A percentile compares a stretch with the other conserved stretches of the same genome.
These are phyloP conservation scores for Ichneumon xanthorius DNA, from an alignment of 2,888 invertebrate species.

Conservation along the genomic window DNA sequence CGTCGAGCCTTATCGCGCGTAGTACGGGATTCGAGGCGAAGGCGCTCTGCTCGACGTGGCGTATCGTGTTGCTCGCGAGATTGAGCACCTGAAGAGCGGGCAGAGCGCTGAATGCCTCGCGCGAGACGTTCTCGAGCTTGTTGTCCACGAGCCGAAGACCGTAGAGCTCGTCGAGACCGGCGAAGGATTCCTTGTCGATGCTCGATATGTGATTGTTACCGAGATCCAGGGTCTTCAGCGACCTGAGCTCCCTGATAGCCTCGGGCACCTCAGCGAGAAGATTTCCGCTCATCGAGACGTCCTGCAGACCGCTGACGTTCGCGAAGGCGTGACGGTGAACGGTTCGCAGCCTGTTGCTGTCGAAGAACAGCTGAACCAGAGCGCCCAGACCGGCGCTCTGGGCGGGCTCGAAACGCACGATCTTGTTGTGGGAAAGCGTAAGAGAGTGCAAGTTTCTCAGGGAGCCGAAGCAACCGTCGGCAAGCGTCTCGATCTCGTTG, in stretches of 20 bases:
- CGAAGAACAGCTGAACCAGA: slow-evolving; percentile 90
- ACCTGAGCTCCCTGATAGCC: slow-evolving; percentile 89
- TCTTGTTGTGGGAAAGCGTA: slow-evolving; percentile 90
- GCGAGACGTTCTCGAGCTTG: slow-evolving; percentile 91
- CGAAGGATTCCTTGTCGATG: slow-evolving; percentile 90
- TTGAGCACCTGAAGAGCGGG: slow-evolving; percentile 92
- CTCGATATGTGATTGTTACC: slow-evolving; percentile 92
- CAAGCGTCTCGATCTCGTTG: slow-evolving; percentile 89
- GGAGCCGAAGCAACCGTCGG: slow-evolving; percentile 91
- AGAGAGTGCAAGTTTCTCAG: slow-evolving; percentile 92
- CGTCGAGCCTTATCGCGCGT: slow-evolving; percentile 91
- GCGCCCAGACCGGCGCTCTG: slow-evolving; percentile 91
- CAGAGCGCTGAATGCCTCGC: slow-evolving; percentile 90
- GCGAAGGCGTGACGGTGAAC: slow-evolving; percentile 90
- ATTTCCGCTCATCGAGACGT: slow-evolving; percentile 92
- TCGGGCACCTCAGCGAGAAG: slow-evolving; percentile 89
- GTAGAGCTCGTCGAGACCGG: slow-evolving; percentile 90
- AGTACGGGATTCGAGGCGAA: slow-evolving; percentile 91
- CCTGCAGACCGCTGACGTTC: slow-evolving; percentile 92
- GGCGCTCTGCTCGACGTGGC: slow-evolving; percentile 91
- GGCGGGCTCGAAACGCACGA: slow-evolving; percentile 89
- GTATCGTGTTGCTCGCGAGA: slow-evolving; percentile 92
- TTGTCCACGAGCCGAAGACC: slow-evolving; percentile 93
- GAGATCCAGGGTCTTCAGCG: slow-evolving; percentile 92
- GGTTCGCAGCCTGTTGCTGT: slow-evolving; percentile 90